Evolutionary conservation across 2,113 vertebrate species (phyloP).

Genomic region (Gopherus flavomarginatus): DNA sequence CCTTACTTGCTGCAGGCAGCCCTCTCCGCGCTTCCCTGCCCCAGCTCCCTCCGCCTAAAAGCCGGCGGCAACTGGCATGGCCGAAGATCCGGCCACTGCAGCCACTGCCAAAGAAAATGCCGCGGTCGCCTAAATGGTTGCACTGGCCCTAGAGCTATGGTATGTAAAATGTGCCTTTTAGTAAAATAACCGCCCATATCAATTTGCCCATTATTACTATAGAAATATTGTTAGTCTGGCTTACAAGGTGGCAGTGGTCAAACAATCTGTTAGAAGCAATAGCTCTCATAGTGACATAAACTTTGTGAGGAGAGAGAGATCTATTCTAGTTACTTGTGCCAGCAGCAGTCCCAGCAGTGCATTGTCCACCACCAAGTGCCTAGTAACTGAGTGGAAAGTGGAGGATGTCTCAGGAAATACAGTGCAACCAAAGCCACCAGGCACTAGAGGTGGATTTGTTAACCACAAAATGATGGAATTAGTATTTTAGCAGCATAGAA

Average conservation of each 20-base stretch:
- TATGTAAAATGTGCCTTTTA: background rate
- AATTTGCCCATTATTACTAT: fast-evolving
- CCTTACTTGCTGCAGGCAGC: too few species aligned
- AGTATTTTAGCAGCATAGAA: background rate
- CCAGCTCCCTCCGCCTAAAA: too few species aligned
- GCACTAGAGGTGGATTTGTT: background rate
- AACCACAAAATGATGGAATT: background rate
- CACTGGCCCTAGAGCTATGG: background rate
- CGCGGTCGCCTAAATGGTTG: too few species aligned
- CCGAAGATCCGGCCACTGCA: too few species aligned
- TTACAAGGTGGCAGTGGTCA: background rate
- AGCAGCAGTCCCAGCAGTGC: background rate
- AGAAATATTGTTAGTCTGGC: fast-evolving
- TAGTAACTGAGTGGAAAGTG: background rate
- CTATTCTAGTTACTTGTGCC: background rate
- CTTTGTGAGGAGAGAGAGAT: background rate
- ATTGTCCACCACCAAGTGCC: background rate
- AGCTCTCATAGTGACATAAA: background rate
- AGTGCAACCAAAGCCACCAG: background rate
- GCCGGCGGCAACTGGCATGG: too few species aligned
- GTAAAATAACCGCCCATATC: background rate
- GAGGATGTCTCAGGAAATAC: background rate
- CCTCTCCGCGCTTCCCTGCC: too few species aligned
- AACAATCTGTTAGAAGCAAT: background rate
- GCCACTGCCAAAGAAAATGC: too few species aligned